phyloP scores from a whole-genome alignment of 2,113 vertebrate genomes.

The Xiphias gladius region DNA sequence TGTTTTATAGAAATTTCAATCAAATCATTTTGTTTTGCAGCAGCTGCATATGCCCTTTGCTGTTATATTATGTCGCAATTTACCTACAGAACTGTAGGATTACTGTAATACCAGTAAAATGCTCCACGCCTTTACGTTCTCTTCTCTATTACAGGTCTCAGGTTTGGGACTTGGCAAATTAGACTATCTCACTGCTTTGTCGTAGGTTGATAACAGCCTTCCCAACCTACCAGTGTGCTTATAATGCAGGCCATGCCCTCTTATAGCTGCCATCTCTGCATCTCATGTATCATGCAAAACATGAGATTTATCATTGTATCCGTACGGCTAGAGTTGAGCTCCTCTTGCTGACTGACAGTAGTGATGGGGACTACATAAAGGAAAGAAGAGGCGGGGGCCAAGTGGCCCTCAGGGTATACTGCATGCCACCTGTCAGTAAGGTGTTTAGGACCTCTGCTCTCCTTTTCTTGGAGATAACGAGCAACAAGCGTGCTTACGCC shows the following conservation, averaged over 20 bases:
- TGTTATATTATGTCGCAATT: background rate
- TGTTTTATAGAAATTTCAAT: background rate
- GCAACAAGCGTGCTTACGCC: background rate
- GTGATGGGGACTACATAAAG: background rate
- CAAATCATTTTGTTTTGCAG: too few relatives aligned
- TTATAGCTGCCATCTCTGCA: background rate
- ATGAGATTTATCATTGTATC: background rate
- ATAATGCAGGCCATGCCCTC: background rate
- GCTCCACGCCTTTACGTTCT: background rate
- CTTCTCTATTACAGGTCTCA: background rate
- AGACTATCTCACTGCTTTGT: background rate
- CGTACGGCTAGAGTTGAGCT: background rate
- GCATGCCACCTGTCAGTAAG: background rate
- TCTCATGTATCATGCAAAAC: background rate
- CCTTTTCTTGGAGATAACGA: slow-evolving; percentile 23
- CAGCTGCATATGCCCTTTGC: background rate
- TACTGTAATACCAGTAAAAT: background rate
- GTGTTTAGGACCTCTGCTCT: slow-evolving; percentile 23
- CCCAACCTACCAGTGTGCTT: background rate
- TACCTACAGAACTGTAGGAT: background rate
- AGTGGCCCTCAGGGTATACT: background rate
- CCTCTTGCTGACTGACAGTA: slow-evolving; percentile 2
- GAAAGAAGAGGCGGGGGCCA: background rate
- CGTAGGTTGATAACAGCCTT: background rate
- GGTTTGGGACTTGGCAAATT: background rate